Percentiles rank a stretch among this genome's conserved stretches.
Conservation (phyloP, 2,113 vertebrate genomes). For the Glareola pratincola region DNA sequence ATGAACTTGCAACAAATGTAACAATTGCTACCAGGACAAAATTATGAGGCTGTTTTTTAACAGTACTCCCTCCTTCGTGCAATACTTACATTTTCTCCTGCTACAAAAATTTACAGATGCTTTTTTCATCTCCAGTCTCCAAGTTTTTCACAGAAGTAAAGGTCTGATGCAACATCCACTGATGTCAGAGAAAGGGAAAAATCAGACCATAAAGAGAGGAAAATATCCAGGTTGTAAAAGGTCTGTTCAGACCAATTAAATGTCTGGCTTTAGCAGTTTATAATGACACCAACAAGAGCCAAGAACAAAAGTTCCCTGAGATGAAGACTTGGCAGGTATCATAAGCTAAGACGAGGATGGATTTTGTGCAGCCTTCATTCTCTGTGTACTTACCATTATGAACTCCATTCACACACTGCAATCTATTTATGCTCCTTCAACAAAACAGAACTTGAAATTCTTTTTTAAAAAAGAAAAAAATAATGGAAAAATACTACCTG, state of each 20-base stretch:
- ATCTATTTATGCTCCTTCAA: background rate
- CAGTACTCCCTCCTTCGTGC: background rate
- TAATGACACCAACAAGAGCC: background rate
- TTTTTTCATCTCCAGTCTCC: background rate
- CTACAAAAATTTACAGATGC: background rate
- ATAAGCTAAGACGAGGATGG: background rate
- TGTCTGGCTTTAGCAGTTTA: background rate
- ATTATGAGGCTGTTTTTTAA: background rate
- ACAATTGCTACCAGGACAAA: background rate
- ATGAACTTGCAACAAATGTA: background rate
- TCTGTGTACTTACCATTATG: background rate
- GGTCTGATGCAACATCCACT: background rate
- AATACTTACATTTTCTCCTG: background rate
- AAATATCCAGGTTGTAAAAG: background rate
- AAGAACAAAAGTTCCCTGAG: background rate
- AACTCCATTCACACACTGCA: background rate
- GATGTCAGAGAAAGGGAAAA: background rate
- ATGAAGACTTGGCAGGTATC: background rate
- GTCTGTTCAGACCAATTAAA: background rate
- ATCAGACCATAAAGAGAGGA: background rate
- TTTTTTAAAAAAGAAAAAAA: accelerated
- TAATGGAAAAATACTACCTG: background rate
- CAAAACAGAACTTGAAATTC: background rate
- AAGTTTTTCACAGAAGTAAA: background rate
- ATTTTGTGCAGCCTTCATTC: background rate